phyloP scores from a whole-genome alignment of 2,888 invertebrate genomes.

The Synergus itoensis region DNA sequence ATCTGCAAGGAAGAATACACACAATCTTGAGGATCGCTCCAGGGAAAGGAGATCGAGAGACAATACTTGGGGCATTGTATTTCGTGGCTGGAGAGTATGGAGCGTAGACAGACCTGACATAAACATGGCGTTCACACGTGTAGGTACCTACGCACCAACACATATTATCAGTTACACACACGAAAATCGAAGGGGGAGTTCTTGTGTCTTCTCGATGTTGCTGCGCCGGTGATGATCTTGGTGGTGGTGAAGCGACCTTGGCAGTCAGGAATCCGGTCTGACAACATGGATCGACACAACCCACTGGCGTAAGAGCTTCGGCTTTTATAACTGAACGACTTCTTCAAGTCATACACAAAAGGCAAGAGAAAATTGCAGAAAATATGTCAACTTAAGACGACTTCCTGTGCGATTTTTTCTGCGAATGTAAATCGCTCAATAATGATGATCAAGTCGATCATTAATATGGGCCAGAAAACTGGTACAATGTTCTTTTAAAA shows the following conservation, averaged over 20 bases:
- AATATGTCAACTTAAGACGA: constrained; percentile 5
- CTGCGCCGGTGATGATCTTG: constrained; percentile 52
- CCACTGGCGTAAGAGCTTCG: constrained; percentile 64
- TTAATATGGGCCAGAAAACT: neutral
- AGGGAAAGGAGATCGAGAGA: constrained; percentile 22
- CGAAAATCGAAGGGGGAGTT: constrained; percentile 47
- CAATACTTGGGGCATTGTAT: constrained; percentile 38
- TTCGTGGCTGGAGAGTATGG: constrained; percentile 15
- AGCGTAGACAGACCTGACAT: constrained; percentile 36
- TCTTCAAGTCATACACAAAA: constrained; percentile 34
- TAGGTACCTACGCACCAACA: constrained; percentile 12
- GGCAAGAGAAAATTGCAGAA: constrained; percentile 34
- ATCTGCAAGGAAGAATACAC: constrained; percentile 33
- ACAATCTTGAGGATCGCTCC: constrained; percentile 30
- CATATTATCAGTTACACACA: neutral
- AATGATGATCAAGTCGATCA: neutral
- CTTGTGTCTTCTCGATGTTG: constrained; percentile 46
- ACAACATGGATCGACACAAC: constrained; percentile 70
- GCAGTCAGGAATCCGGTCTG: constrained; percentile 73
- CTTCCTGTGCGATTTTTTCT: neutral
- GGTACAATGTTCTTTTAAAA: neutral
- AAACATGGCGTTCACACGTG: constrained; percentile 40
- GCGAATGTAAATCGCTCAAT: neutral
- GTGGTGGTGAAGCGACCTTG: constrained; percentile 69
- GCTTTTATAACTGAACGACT: constrained; percentile 48